Base-by-base conservation (phyloP, 2,888 invertebrate genomes). In the Chironomus tentans region DNA sequence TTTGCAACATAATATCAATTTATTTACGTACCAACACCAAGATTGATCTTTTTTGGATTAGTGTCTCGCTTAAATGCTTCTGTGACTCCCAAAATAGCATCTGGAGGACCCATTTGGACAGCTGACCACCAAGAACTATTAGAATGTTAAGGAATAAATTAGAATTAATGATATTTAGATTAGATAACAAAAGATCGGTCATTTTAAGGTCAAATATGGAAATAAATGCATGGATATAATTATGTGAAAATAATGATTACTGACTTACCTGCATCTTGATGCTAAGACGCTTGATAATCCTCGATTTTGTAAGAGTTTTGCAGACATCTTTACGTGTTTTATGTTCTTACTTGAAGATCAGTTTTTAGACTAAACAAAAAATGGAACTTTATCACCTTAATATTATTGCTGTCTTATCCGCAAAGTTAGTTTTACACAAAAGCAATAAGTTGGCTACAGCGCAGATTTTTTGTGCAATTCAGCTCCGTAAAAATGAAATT, bases 51-150 rank as follows among this genome's bases (percentile, higher is more conserved):
- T 80, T 95, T 95, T 0, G 95, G 90, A 83, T 95, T 92, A 2
- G 87, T 86, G 83, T 99, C 98, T 77, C 86, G 89, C 83, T 95
- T 98, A 85, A 87, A 99, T 0, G 98, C 98, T 83, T 99, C 99
- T 0, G 97, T 94, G 62, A 99, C 93, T 50, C 99, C 99, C 71
- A 99, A 86, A 85, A 99, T 99, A 24, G 95, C 94, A 87, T 98
- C 98, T 4, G 98, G 98, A 18, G 98, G 98, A 4, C 98, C 98
- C 95, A 97, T 94, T 82, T 91, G 89, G 7, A 98, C 97, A 82
- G 92, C 89, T 77, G 89, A 85, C 92, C 94, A 96, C 91, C 92
- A 94, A 79, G 92, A 90, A 82, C 94, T 94, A 79, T 10, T 81
- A 83, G 73, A 77, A 76, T 78, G 46, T 28, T 38, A 38, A 38